A percentile compares a stretch with the other conserved stretches of the same genome.
These are phyloP conservation scores for Vanessa tameamea DNA, from an alignment of 1,140 invertebrate species.

Conservation along the genomic window DNA sequence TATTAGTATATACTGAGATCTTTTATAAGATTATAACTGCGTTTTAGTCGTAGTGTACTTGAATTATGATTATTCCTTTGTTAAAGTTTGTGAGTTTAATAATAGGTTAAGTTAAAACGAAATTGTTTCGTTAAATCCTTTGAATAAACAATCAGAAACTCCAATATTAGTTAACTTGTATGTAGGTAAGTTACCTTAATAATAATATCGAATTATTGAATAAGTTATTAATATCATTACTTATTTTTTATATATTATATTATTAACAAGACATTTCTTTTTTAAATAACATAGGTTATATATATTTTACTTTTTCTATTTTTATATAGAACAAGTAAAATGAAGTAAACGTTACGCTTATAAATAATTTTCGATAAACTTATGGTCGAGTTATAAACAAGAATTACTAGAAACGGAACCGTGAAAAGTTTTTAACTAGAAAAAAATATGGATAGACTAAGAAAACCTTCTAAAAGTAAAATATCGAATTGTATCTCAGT, in stretches of 20 bases:
- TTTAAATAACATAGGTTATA: too few relatives aligned
- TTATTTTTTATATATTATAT: too few relatives aligned
- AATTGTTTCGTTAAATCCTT: conserved; percentile 5
- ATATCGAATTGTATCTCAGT: conserved; percentile 6
- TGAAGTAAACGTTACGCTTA: too few relatives aligned
- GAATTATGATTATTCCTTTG: conserved; percentile 9
- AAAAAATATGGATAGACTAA: background rate
- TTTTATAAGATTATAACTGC: background rate
- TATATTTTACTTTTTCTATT: background rate
- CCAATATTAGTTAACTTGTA: background rate
- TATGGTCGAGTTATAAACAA: background rate
- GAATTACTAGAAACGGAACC: background rate
- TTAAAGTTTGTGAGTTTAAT: conserved; percentile 4
- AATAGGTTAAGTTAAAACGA: conserved; percentile 9
- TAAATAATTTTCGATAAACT: background rate
- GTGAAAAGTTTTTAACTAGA: background rate
- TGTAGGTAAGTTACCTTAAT: too few relatives aligned
- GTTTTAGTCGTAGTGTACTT: background rate
- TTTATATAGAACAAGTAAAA: background rate
- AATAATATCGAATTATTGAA: too few relatives aligned
- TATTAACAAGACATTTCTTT: too few relatives aligned
- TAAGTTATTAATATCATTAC: too few relatives aligned
- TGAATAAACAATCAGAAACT: background rate
- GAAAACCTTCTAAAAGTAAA: background rate
- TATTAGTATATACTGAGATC: background rate